Evolutionary conservation across 2,888 invertebrate genomes (phyloP).

Genomic region (Limnephilus marmoratus): DNA sequence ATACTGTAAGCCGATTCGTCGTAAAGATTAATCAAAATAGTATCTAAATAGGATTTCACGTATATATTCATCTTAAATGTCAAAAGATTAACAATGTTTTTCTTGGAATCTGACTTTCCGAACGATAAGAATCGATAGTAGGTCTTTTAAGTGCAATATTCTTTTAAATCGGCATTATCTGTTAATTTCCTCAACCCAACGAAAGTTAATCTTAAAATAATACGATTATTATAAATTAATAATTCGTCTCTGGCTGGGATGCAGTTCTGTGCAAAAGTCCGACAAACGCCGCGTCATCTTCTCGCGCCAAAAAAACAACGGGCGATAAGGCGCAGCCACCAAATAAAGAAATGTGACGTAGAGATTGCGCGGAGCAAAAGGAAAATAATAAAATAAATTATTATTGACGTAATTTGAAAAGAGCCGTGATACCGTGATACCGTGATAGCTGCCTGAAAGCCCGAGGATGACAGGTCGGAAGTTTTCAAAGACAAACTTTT

Average conservation of each 20-base stretch:
- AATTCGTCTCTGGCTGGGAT: not conserved
- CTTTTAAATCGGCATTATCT: too few species aligned
- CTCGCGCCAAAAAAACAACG: not conserved
- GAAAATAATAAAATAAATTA: not conserved
- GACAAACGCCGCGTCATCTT: constrained; percentile 22
- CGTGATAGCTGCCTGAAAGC: not conserved
- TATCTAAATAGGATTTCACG: too few species aligned
- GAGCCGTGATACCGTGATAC: not conserved
- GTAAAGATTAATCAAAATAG: too few species aligned
- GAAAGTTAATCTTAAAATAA: too few species aligned
- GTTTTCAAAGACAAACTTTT: not conserved
- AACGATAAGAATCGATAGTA: too few species aligned
- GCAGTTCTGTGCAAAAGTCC: not conserved
- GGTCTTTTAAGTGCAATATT: too few species aligned
- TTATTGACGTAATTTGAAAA: not conserved
- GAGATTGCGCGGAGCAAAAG: not conserved
- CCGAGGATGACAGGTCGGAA: not conserved
- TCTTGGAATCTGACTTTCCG: too few species aligned
- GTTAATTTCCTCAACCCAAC: too few species aligned
- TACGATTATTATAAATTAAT: not conserved
- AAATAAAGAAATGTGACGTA: not conserved
- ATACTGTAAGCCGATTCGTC: too few species aligned
- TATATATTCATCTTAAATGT: too few species aligned
- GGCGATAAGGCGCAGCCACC: not conserved
- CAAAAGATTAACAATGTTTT: too few species aligned